Base-by-base conservation (phyloP, 2,888 invertebrate genomes). In the Drosophila neutralis region DNA sequence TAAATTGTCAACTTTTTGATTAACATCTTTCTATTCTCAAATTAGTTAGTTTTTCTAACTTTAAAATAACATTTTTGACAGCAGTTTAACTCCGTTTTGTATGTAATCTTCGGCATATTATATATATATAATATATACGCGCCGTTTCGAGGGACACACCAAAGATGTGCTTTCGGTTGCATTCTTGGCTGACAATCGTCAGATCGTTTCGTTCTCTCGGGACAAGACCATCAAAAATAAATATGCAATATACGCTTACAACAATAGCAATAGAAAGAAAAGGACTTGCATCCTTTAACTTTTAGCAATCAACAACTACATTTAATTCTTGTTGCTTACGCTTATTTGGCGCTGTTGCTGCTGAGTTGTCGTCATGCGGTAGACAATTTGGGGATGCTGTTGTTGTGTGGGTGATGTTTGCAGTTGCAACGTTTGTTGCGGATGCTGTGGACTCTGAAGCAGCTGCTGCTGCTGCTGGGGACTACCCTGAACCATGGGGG, bases 121-220 rank as follows among this genome's bases (percentile, higher is more conserved):
- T 40, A 40, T 5, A 27, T 40, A 2, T 10, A n/a, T 40, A n/a
- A 4, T 31, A 31, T 31, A 31, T 31, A 31, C 31, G 31, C 31
- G 31, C 31, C 10, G 31, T 10, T 33, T 33, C 33, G 10, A 33
- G 33, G 10, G 10, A 33, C 10, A 33, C 33, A 33, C 10, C 10
- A 33, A 10, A 33, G 99, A 99, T 95, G 99, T 99, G 49, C 94
- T 99, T 92, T 99, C 99, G 82, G 99, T 99, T 87, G 99, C 99
- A 29, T 99, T 99, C 95, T 99, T 99, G 57, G 98, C 98, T 91
- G 99, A 99, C 94, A 99, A 99, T 94, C 96, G 99, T 93, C 99
- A 99, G 94, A 99, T 99, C 93, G 99, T 99, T 10, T 99, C 99
- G 82, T 99, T 99, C 61, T 99, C 99, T 53, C 96, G 99, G 64